Conservation (phyloP, 2,113 vertebrate species). For the Misgurnus anguillicaudatus region DNA sequence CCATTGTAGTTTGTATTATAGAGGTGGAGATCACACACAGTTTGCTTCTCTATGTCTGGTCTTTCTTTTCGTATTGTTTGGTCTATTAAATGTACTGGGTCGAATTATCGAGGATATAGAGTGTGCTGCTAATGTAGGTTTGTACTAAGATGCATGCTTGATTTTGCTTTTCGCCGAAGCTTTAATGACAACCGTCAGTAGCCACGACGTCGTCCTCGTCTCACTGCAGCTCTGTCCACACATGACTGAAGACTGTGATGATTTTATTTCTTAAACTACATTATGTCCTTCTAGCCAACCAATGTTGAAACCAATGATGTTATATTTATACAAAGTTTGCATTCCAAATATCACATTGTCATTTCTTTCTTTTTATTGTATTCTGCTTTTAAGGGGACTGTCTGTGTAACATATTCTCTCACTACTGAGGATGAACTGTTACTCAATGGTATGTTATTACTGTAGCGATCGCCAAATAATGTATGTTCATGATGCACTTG, state of each 20-base stretch:
- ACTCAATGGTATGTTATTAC: conserved; percentile 76
- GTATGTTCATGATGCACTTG: conserved; percentile 79
- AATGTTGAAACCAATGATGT: conserved; percentile 83
- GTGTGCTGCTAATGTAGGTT: conserved; percentile 90
- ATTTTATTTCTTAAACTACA: conserved; percentile 60
- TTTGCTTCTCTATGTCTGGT: conserved; percentile 57
- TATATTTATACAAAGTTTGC: conserved; percentile 86
- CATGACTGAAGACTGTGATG: conserved; percentile 79
- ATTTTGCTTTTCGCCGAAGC: conserved; percentile 82
- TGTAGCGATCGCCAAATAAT: conserved; percentile 83
- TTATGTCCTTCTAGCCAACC: conserved; percentile 73
- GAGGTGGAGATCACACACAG: conserved; percentile 65
- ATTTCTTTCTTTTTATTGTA: conserved; percentile 70
- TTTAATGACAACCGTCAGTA: conserved; percentile 87
- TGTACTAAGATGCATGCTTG: conserved; percentile 86
- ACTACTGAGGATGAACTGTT: conserved; percentile 84
- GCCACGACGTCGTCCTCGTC: conserved; percentile 61
- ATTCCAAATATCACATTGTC: conserved; percentile 81
- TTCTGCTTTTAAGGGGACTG: conserved; percentile 75
- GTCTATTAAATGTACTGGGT: conserved; percentile 73
- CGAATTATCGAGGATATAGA: conserved; percentile 83
- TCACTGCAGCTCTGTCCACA: conserved; percentile 51
- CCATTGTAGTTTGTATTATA: conserved; percentile 84
- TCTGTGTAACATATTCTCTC: conserved; percentile 87
- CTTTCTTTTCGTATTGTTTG: conserved; percentile 63